Conservation (phyloP, 2,888 invertebrate species). For the Galeruca laticollis region DNA sequence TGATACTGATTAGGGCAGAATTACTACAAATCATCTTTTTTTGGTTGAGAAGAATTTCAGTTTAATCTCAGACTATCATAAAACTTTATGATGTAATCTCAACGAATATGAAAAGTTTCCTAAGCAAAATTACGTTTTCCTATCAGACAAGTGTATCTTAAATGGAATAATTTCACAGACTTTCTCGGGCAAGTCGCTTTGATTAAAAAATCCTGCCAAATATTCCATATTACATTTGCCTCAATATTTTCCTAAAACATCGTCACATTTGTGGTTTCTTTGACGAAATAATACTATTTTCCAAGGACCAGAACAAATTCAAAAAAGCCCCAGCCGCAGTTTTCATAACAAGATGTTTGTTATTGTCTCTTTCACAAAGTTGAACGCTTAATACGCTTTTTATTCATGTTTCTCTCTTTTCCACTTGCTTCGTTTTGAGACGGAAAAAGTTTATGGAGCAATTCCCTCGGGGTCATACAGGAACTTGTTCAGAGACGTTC, state of each 20-base stretch:
- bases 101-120: conserved; percentile 7
- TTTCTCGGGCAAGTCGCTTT: conserved; percentile 4
- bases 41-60: not conserved
- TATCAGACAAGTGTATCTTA: conserved; percentile 14
- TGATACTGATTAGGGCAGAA: too few species aligned
- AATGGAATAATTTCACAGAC: conserved; percentile 8
- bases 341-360: conserved; percentile 36
- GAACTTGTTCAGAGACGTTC: conserved; percentile 16
- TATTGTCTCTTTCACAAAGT: conserved; percentile 35
- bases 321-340: conserved; percentile 26
- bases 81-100: conserved; percentile 10
- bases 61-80: conserved; percentile 5
- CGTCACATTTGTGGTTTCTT: conserved; percentile 27
- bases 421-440: conserved; percentile 26
- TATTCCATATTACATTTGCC: not conserved
- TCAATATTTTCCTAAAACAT: conserved; percentile 18
- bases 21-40: not conserved
- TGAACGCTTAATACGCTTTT: conserved; percentile 35
- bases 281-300: conserved; percentile 32
- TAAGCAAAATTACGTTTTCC: conserved; percentile 16
- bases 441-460: conserved; percentile 37
- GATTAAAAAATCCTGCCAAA: conserved; percentile 26
- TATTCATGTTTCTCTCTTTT: conserved; percentile 29
- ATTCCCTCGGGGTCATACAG: conserved; percentile 38
- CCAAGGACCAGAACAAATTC: conserved; percentile 26